A percentile compares a stretch with the other conserved stretches of the same genome.
Conservation (phyloP, 2,113 vertebrate genomes). For the Antennarius striatus region DNA sequence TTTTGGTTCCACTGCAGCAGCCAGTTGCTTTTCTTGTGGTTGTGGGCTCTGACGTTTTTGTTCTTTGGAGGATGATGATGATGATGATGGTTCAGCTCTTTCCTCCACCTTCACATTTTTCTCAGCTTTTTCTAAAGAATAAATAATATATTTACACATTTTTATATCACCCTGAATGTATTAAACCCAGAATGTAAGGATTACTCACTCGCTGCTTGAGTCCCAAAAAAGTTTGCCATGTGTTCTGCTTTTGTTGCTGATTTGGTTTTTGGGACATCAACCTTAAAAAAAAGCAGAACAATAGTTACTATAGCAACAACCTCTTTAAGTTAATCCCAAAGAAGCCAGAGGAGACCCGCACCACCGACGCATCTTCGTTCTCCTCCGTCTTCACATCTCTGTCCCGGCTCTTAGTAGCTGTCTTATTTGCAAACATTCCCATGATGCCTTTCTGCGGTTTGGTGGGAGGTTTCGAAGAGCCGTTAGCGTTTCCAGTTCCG, state of each 20-base stretch:
- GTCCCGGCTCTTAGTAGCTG: constrained; percentile 77
- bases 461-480: constrained; percentile 64
- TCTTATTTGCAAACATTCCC: constrained; percentile 89
- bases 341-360: constrained; percentile 55
- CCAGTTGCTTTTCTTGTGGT: constrained; percentile 54
- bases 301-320: neutral
- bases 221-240: constrained; percentile 90
- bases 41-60: constrained; percentile 50
- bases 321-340: neutral
- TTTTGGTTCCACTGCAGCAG: constrained; percentile 67
- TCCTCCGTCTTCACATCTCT: constrained; percentile 82
- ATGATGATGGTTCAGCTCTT: constrained; percentile 13
- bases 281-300: constrained; percentile 69
- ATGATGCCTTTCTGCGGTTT: constrained; percentile 89
- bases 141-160: neutral
- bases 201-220: constrained; percentile 86
- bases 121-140: constrained; percentile 55
- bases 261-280: constrained; percentile 80
- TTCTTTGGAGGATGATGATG: constrained; percentile 50
- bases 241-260: constrained; percentile 75
- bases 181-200: no score
- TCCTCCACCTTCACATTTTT: constrained; percentile 61
- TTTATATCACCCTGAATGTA: neutral
- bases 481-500: constrained; percentile 21
- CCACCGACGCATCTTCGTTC: constrained; percentile 76